A percentile compares a stretch with the other conserved stretches of the same genome.
Evolutionary conservation across 2,113 vertebrate species (phyloP).

Genomic region (Arizona elegans): DNA sequence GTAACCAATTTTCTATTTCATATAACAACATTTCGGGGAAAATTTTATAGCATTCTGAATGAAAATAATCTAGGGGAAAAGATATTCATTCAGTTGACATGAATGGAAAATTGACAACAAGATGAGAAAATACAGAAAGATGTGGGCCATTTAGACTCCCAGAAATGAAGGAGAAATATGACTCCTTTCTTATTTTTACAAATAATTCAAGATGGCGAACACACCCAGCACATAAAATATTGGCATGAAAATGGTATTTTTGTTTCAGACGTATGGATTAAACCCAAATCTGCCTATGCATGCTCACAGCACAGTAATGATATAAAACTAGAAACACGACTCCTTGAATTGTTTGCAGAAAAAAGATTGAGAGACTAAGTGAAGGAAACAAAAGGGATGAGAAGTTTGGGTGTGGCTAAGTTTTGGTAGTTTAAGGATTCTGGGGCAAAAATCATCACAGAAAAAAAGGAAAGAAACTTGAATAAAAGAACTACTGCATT

Average conservation of each 20-base stretch:
- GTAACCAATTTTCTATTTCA: background rate
- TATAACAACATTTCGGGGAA: background rate
- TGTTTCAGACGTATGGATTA: background rate
- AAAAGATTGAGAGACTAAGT: background rate
- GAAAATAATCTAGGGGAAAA: background rate
- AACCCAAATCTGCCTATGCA: background rate
- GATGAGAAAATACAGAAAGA: background rate
- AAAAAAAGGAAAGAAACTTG: background rate
- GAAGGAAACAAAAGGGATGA: background rate
- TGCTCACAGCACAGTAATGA: background rate
- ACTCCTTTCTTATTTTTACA: background rate
- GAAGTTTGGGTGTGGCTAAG: background rate
- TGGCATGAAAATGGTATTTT: background rate
- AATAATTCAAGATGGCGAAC: background rate
- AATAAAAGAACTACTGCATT: background rate
- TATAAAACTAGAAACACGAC: background rate
- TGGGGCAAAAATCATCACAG: background rate
- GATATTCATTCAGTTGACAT: background rate
- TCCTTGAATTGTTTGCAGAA: background rate
- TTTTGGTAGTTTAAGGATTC: background rate
- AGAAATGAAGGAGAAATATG: background rate
- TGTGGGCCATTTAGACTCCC: background rate
- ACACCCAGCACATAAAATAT: background rate
- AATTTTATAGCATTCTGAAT: background rate
- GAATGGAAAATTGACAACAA: background rate